Conservation (phyloP, 2,888 invertebrate genomes). For the Thera obeliscata region DNA sequence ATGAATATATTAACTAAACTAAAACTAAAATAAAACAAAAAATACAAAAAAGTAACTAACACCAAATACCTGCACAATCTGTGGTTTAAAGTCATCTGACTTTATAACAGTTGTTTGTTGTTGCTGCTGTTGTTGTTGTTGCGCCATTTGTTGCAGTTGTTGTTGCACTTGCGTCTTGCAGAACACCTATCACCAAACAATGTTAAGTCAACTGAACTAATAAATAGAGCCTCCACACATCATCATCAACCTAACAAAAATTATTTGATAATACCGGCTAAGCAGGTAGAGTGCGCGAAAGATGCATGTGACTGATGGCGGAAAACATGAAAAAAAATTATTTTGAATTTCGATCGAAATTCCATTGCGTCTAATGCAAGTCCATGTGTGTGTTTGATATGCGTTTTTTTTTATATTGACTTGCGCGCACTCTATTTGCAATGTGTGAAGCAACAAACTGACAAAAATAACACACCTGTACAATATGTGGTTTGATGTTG, state of each 20-base stretch:
- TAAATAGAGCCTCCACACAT: slow-evolving; percentile 4
- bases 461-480: slow-evolving; percentile 63
- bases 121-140: slow-evolving; percentile 59
- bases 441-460: slow-evolving; percentile 13
- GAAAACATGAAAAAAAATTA: too few relatives aligned
- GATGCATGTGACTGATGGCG: too few relatives aligned
- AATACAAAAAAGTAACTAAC: slow-evolving; percentile 29
- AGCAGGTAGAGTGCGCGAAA: too few relatives aligned
- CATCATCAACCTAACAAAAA: background rate
- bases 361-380: too few relatives aligned
- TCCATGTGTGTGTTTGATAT: too few relatives aligned
- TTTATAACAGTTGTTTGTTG: slow-evolving; percentile 79
- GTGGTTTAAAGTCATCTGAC: slow-evolving; percentile 76
- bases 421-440: background rate
- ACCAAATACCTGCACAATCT: slow-evolving; percentile 67
- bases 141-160: slow-evolving; percentile 54
- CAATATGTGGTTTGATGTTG: slow-evolving; percentile 55
- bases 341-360: too few relatives aligned
- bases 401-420: too few relatives aligned
- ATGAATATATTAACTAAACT: background rate
- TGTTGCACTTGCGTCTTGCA: slow-evolving; percentile 57
- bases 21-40: slow-evolving; percentile 31
- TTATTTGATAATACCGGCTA: too few relatives aligned
- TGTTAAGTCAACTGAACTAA: background rate
- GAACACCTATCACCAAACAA: slow-evolving; percentile 32